Base-by-base conservation (phyloP, 2,113 vertebrate species). In the Trinectes maculatus region DNA sequence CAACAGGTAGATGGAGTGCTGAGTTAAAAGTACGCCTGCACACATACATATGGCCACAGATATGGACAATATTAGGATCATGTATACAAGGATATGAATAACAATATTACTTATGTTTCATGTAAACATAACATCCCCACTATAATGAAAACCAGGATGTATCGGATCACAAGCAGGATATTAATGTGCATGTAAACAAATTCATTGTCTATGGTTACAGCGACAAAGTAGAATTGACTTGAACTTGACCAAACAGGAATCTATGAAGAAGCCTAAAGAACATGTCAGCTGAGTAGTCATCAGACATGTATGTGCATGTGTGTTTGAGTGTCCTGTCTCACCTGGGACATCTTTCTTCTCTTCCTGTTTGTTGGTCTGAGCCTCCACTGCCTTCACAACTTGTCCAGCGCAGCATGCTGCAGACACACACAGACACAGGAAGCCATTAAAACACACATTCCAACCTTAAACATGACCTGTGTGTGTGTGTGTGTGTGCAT, bases 311-410 rank as follows among this genome's bases (percentile, higher is more conserved):
- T 58, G 53, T 60, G 40, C 51, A 47, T 22, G 31, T 46, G 44
- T 63, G 70, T 42, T n/a, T 71, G 51, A 46, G 40, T 55, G 36
- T 67, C 5, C 7, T 42, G 22, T 52, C 90, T 79, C 84, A 97
- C 96, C 95, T 92, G 94, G 95, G 2, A 93, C 85, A 59, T 98
- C 96, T 84, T 98, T 98, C 86, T 99, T 98, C 76, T 98, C 97
- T 80, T 97, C 96, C 26, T 95, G 95, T 72, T 95, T 93, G 80
- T 88, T 95, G 42, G 84, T 91, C 51, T 95, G 96, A 64, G 92
- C 93, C 76, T 98, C 98, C 0, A 95, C 93, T 0, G 92, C 92
- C 87, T 99, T 99, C 71, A 94, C 94, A 0, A 95, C 92, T 68
- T 96, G 93, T 53, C 95, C 95, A 6, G 94, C 91, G 67, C 98